Percentiles rank a stretch among this genome's conserved stretches.
Conservation (phyloP, 2,797 vertebrate species). For the Pterois miles region DNA sequence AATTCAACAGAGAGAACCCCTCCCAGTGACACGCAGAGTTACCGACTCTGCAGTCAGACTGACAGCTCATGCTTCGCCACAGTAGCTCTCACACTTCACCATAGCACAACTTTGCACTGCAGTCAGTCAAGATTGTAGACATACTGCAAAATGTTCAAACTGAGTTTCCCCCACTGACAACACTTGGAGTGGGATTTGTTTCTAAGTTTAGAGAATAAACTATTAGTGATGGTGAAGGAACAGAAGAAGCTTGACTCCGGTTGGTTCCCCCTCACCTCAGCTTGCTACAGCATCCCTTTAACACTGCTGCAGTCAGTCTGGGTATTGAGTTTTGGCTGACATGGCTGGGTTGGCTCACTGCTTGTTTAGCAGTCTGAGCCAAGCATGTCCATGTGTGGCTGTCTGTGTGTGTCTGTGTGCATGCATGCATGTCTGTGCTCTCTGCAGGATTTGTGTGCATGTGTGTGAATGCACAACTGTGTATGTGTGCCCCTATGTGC, state of each 20-base stretch:
- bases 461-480: slow-evolving; percentile 16
- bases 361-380: slow-evolving; percentile 55
- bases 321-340: slow-evolving; percentile 60
- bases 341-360: slow-evolving; percentile 40
- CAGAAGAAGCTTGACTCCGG: slow-evolving; percentile 34
- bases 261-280: slow-evolving; percentile 44
- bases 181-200: slow-evolving; percentile 26
- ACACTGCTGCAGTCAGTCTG: slow-evolving; percentile 48
- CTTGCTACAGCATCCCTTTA: slow-evolving; percentile 32
- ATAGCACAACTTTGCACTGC: slow-evolving; percentile 26
- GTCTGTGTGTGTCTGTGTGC: slow-evolving; percentile 21
- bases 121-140: slow-evolving; percentile 35
- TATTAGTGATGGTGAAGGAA: slow-evolving; percentile 43
- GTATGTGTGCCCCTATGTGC: slow-evolving; percentile 23
- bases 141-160: slow-evolving; percentile 41
- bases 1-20: not conserved
- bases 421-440: slow-evolving; percentile 37
- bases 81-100: slow-evolving; percentile 24
- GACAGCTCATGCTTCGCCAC: slow-evolving; percentile 34
- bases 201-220: slow-evolving; percentile 46
- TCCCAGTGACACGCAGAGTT: slow-evolving; percentile 16
- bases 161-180: slow-evolving; percentile 34
- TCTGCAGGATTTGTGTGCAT: slow-evolving; percentile 27
- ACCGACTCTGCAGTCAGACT: slow-evolving; percentile 31
- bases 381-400: slow-evolving; percentile 41